Base-by-base conservation (phyloP, 1,140 invertebrate genomes). In the Drosophila pruinosa region DNA sequence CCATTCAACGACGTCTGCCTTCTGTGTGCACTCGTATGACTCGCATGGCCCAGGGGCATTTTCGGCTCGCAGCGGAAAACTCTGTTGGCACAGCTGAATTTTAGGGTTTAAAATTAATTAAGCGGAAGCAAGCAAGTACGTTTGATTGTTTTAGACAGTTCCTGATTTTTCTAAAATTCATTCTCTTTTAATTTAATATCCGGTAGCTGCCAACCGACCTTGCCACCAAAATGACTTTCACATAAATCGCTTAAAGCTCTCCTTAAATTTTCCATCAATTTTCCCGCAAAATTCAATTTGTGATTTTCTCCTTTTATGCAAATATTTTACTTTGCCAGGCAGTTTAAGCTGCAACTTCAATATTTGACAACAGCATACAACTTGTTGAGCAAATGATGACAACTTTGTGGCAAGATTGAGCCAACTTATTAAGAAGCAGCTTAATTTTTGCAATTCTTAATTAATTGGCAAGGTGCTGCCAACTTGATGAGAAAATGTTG, bases 91-190 rank as follows among this genome's bases (percentile, higher is more conserved):
- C 80, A 83, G 72, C 76, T 54, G 76, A 86, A 63, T 85, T 43
- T 75, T 76, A 54, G 80, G 80, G 80, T 80, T 85, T 80, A 70
- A 85, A 85, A 86, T 85, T 85, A 85, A 85, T 85, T 85, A 85
- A 86, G 80, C 81, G 80, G 80, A 85, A 85, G 76, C 75, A 70
- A 85, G 76, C 80, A 73, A 86, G 76, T 76, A 73, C 81, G 45
- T 85, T 83, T 85, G 80, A 83, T 85, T 85, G 80, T 86, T 85
- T 85, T 85, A 86, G 80, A 85, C 80, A 85, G 80, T 72, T 85
- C n/a, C 69, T 67, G 72, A 72, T 70, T 70, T 70, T 61, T 83
- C 21, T 58, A 61, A 54, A 61, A 68, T 68, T 72, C 63, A 68
- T 68, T 59, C 54, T 24, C 63, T 68, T 72, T 72, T 68, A 67